phyloP scores from a whole-genome alignment of 2,888 invertebrate species.

The Reticulitermes lucifugus region DNA sequence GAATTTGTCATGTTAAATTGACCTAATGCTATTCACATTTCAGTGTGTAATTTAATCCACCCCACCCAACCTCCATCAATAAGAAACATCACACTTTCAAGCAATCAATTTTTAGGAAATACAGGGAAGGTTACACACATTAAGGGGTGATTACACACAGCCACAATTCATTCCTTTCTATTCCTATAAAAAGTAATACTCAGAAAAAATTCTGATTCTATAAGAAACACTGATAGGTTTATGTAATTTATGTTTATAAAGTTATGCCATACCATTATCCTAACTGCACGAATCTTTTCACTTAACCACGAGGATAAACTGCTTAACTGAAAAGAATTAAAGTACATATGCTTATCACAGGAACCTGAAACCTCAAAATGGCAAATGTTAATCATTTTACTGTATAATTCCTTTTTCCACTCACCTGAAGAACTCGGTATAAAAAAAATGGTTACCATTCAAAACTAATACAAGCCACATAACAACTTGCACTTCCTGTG shows the following conservation, averaged over 20 bases:
- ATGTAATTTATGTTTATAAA: background rate
- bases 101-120: constrained; percentile 15
- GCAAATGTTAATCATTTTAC: constrained; percentile 27
- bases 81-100: constrained; percentile 6
- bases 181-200: background rate
- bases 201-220: background rate
- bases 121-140: background rate
- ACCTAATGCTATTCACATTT: background rate
- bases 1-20: constrained; percentile 26
- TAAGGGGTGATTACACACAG: background rate
- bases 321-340: constrained; percentile 4
- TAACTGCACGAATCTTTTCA: constrained; percentile 8
- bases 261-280: background rate
- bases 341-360: constrained; percentile 24
- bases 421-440: background rate
- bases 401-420: constrained; percentile 7
- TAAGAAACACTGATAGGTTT: background rate
- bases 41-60: constrained; percentile 3
- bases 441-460: background rate
- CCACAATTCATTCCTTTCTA: background rate
- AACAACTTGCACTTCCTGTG: constrained; percentile 6
- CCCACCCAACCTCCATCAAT: background rate
- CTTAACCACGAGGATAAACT: background rate
- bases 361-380: constrained; percentile 39
- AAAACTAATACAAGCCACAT: constrained; percentile 5